Base-by-base conservation (phyloP, 2,113 vertebrate species). In the Colistium nudipinnis region DNA sequence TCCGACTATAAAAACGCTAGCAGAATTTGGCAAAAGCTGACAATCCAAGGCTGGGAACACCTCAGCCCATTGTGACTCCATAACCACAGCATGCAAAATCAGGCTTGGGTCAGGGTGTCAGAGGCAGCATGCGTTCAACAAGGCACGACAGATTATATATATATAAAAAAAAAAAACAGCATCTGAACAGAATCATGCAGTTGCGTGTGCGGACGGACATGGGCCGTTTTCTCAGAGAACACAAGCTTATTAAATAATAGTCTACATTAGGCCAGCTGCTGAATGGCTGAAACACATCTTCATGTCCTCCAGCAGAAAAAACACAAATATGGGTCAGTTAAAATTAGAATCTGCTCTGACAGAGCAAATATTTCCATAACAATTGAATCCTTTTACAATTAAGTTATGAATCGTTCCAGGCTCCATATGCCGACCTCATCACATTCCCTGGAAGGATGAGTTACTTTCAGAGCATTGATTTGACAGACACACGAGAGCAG, bases 271-370 rank as follows among this genome's bases (percentile, higher is more conserved):
- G 31, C 11, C 52, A 44, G 30, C 35, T 43, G 41, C 41, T 41
- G 61, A 41, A 36, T 17, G 36, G 48, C 49, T 27, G 20, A 57
- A 51, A 45, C 60, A 11, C 36, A 17, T 64, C 41, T 55, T 28
- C 25, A 61, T 3, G 16, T 7, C 53, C 57, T 11, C 31, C 47
- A 27, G 72, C 67, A 12, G 49, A 62, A 38, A n/a, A 17, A 44
- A 67, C 33, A 19, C 25, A 30, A 63, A 72, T 72, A 31, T 81
- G 59, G 53, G 39, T 73, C 43, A 53, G 61, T 72, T 67, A 44
- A 62, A 60, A 74, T 44, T 47, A 77, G 59, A 35, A 14, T 74
- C 12, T 43, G n/a, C 25, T 28, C 14, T 16, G 17, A n/a, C 43
- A 41, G 25, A 67, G 41, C 54, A 39, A 63, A 56, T 57, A 44